Evolutionary conservation across 2,113 vertebrate species (phyloP).

Genomic region (Ovis canadensis): DNA sequence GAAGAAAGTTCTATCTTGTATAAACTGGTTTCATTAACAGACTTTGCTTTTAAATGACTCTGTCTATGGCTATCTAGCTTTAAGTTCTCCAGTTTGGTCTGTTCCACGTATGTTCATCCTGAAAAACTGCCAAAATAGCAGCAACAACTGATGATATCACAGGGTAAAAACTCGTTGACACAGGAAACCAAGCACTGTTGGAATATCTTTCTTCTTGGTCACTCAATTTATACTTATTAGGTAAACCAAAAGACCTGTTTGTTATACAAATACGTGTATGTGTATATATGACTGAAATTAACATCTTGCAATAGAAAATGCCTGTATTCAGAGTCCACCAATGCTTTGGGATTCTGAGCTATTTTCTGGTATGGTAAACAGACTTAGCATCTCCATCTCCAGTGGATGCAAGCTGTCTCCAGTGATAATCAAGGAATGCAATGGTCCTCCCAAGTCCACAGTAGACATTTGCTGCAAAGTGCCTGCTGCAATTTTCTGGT

Average conservation of each 20-base stretch:
- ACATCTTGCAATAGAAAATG: neutral
- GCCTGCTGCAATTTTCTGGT: constrained; percentile 87
- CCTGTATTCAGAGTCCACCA: constrained; percentile 70
- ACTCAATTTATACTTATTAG: neutral
- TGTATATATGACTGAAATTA: neutral
- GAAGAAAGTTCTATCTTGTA: neutral
- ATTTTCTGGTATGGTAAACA: constrained; percentile 82
- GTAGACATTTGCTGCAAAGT: constrained; percentile 86
- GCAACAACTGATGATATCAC: neutral
- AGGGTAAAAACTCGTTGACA: neutral
- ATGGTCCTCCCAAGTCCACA: constrained; percentile 87
- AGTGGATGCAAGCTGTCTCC: constrained; percentile 91
- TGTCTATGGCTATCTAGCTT: neutral
- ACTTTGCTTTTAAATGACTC: neutral
- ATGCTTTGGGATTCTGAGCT: constrained; percentile 69
- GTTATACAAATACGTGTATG: neutral
- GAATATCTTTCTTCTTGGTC: neutral
- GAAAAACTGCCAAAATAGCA: neutral
- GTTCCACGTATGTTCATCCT: neutral
- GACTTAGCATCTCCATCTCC: constrained; percentile 92
- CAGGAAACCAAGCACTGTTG: neutral
- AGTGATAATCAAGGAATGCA: constrained; percentile 92
- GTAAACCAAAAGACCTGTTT: neutral
- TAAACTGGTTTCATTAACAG: neutral
- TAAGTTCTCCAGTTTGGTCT: neutral